These are phyloP conservation scores for Daphoenositta chrysoptera DNA, from an alignment of 2,113 vertebrate genomes.

Conservation along the genomic window DNA sequence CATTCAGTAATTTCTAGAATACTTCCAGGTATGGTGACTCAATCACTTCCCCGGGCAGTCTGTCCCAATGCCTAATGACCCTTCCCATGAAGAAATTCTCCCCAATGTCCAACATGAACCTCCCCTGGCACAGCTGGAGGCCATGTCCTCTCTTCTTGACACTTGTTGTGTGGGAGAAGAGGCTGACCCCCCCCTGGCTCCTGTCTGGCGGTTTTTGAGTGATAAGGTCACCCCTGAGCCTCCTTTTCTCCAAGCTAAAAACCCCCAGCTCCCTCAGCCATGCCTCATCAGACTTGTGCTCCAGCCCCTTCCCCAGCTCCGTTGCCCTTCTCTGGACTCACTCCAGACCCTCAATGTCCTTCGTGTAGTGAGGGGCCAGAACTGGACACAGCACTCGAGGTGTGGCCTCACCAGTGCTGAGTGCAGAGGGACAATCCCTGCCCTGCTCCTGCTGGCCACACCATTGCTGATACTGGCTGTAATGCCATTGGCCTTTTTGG, in stretches of 20 bases:
- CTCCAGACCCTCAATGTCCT: background rate
- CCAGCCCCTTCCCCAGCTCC: background rate
- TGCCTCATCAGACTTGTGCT: background rate
- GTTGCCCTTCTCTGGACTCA: background rate
- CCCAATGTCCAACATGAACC: background rate
- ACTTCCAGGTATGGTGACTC: background rate
- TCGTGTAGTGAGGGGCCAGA: background rate
- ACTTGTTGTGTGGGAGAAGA: background rate
- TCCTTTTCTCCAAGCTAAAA: background rate
- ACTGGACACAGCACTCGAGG: background rate
- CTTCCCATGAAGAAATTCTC: background rate
- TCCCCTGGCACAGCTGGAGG: background rate
- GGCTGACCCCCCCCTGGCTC: background rate
- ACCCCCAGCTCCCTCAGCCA: background rate
- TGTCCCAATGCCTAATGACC: background rate
- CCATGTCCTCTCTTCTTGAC: background rate
- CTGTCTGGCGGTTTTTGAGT: background rate
- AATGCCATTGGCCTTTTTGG: background rate
- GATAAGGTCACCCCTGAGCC: background rate
- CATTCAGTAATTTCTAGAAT: background rate
- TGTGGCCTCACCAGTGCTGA: background rate
- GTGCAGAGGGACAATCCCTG: background rate
- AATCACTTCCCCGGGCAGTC: background rate
- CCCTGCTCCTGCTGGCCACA: background rate
- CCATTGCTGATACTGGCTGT: fast-evolving